Evolutionary conservation across 1,140 invertebrate species (phyloP).

Genomic region (Apocrypta bakeri): DNA sequence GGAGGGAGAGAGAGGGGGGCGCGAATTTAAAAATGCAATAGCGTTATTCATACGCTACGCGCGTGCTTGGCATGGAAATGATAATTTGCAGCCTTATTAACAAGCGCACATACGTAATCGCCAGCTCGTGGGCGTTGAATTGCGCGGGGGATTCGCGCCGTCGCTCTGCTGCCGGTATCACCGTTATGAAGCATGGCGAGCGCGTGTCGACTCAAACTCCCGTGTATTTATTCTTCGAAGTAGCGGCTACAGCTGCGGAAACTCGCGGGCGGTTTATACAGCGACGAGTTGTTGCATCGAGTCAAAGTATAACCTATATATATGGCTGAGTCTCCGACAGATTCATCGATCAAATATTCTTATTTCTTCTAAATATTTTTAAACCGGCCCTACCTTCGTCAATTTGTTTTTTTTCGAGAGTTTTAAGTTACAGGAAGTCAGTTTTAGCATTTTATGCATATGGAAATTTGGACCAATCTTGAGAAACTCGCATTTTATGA

Average conservation of each 20-base stretch:
- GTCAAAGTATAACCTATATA: no score
- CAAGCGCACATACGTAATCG: constrained; percentile 26
- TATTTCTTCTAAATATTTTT: no score
- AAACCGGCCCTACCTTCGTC: no score
- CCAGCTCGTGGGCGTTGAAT: constrained; percentile 36
- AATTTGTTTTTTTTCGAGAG: no score
- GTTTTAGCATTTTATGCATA: no score
- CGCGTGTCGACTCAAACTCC: neutral
- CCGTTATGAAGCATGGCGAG: neutral
- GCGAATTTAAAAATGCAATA: constrained; percentile 40
- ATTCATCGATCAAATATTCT: no score
- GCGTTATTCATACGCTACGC: neutral
- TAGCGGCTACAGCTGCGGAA: neutral
- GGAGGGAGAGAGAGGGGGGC: neutral
- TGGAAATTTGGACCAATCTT: no score
- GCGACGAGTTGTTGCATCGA: neutral
- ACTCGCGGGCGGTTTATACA: neutral
- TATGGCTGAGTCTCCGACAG: no score
- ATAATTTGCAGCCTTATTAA: constrained; percentile 42
- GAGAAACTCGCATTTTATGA: no score
- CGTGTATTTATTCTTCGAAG: neutral
- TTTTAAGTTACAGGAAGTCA: no score
- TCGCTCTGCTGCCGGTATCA: neutral
- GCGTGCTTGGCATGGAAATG: constrained; percentile 33
- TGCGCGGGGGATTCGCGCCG: constrained; percentile 8